phyloP scores from a whole-genome alignment of 2,797 vertebrate species.

The Phoxinus dragarum region DNA sequence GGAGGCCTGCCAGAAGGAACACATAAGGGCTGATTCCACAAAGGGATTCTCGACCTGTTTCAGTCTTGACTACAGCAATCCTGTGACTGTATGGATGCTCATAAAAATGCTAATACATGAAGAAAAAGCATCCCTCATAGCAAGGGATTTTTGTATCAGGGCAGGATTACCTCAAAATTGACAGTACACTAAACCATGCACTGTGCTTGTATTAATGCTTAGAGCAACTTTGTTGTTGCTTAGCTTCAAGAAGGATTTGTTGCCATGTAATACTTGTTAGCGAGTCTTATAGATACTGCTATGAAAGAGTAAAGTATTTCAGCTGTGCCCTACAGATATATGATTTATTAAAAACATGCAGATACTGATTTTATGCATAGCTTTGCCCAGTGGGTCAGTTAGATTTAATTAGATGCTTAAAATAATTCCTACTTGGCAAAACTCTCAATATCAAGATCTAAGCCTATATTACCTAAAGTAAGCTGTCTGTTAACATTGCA shows the following conservation, averaged over 20 bases:
- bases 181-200: conserved; percentile 28
- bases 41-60: conserved; percentile 35
- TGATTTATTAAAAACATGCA: conserved; percentile 9
- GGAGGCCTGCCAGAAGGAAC: conserved; percentile 54
- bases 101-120: conserved; percentile 59
- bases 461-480: background rate
- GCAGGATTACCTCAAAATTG: conserved; percentile 48
- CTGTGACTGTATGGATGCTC: conserved; percentile 53
- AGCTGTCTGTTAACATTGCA: background rate
- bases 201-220: conserved; percentile 38
- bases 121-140: conserved; percentile 33
- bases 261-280: conserved; percentile 1
- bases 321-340: conserved; percentile 5
- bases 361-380: conserved; percentile 18
- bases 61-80: conserved; percentile 44
- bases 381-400: background rate
- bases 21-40: conserved; percentile 50
- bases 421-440: conserved; percentile 24
- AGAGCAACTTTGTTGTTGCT: conserved; percentile 28
- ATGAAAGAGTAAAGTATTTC: conserved; percentile 18
- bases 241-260: conserved; percentile 29
- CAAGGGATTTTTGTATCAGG: conserved; percentile 41
- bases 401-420: conserved; percentile 14
- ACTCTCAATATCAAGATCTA: background rate
- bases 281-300: conserved; percentile 5